These are phyloP conservation scores for Fistularia commersonii DNA, from an alignment of 2,797 vertebrate genomes.

Conservation along the genomic window DNA sequence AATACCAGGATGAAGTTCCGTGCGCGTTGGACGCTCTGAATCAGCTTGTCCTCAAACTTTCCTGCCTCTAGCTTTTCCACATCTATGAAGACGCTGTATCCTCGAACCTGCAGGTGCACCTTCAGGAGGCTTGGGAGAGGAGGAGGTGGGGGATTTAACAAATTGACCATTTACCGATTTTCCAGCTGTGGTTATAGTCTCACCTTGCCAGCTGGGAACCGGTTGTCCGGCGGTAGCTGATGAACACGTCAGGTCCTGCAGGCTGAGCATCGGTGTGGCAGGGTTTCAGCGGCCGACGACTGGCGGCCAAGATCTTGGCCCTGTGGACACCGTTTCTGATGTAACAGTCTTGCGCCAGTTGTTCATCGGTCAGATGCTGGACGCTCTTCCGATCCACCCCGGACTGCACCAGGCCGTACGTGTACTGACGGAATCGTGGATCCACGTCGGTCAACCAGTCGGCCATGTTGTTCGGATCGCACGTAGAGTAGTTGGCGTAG, in stretches of 20 bases:
- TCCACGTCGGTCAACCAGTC: conserved; percentile 91
- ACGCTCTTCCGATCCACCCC: conserved; percentile 85
- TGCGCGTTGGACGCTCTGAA: conserved; percentile 87
- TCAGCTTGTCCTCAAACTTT: conserved; percentile 93
- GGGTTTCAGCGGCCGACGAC: conserved; percentile 74
- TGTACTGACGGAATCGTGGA: conserved; percentile 93
- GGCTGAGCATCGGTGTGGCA: conserved; percentile 73
- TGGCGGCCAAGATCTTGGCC: conserved; percentile 81
- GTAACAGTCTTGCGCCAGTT: conserved; percentile 87
- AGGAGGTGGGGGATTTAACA: background rate
- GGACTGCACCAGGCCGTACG: conserved; percentile 88
- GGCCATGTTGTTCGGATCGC: conserved; percentile 92
- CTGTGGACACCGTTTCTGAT: conserved; percentile 87
- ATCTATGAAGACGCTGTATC: conserved; percentile 95
- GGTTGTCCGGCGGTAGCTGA: conserved; percentile 91
- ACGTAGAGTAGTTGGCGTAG: conserved; percentile 91
- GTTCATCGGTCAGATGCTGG: conserved; percentile 86
- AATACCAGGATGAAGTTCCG: conserved; percentile 94
- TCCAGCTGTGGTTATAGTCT: conserved; percentile 5
- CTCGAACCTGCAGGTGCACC: conserved; percentile 93
- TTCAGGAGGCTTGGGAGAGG: conserved; percentile 84
- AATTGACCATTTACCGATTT: background rate
- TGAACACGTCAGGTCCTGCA: conserved; percentile 89
- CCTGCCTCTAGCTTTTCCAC: conserved; percentile 97
- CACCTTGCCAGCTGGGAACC: conserved; percentile 97